A percentile compares a stretch with the other conserved stretches of the same genome.
phyloP scores from a whole-genome alignment of 2,888 invertebrate species.

The Morinoia aosen region DNA sequence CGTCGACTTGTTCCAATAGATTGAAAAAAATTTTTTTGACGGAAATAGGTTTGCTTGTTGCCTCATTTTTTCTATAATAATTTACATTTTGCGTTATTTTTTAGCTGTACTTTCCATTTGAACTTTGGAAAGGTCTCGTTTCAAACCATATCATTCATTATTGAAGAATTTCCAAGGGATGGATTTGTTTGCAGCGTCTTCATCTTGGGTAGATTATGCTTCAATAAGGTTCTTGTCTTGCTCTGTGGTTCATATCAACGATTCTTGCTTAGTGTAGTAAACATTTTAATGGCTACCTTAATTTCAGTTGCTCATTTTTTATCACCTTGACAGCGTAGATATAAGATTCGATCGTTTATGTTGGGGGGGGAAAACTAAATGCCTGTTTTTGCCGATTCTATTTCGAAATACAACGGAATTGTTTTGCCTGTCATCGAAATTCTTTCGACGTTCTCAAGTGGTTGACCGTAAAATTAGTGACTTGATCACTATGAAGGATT shows the following conservation, averaged over 20 bases:
- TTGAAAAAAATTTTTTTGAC: background rate
- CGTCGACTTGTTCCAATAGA: background rate
- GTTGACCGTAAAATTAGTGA: background rate
- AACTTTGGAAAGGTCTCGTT: background rate
- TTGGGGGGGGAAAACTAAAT: background rate
- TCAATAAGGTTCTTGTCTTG: background rate
- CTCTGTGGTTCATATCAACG: background rate
- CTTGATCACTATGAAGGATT: background rate
- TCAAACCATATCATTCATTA: slow-evolving; percentile 2
- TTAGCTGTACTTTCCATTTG: background rate
- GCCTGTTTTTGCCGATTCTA: background rate
- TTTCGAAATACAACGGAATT: background rate
- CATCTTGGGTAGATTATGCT: background rate
- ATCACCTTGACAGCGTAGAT: background rate
- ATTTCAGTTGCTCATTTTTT: background rate
- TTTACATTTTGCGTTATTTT: background rate
- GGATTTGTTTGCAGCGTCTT: background rate
- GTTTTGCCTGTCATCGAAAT: background rate
- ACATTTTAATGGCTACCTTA: background rate
- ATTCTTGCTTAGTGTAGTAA: background rate
- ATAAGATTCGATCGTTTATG: background rate
- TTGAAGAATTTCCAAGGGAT: background rate
- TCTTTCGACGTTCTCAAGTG: background rate
- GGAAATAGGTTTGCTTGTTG: background rate
- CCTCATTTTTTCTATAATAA: background rate